Evolutionary conservation across 2,888 invertebrate genomes (phyloP).

Genomic region (Antheraea yamamai): DNA sequence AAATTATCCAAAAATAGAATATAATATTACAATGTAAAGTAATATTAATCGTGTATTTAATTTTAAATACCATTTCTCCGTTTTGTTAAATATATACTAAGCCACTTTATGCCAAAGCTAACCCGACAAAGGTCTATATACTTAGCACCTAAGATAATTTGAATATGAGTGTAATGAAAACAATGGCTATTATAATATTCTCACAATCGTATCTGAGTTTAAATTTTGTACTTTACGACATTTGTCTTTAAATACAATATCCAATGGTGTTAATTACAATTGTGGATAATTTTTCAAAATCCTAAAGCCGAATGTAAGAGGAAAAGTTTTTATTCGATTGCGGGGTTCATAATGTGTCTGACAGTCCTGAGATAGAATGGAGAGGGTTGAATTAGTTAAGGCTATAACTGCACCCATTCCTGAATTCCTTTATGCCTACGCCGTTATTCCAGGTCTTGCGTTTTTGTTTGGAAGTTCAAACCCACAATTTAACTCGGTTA

Average conservation of each 20-base stretch:
- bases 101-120: slow-evolving; percentile 9
- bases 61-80: slow-evolving; percentile 3
- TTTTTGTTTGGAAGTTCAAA: neutral
- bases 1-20: neutral
- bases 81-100: slow-evolving; percentile 2
- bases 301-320: no score
- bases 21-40: neutral
- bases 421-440: no score
- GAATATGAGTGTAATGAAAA: slow-evolving; percentile 7
- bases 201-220: neutral
- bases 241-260: neutral
- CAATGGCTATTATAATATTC: neutral
- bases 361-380: no score
- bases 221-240: neutral
- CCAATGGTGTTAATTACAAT: neutral
- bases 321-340: no score
- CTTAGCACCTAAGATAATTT: slow-evolving; percentile 14
- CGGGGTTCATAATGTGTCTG: no score
- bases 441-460: no score
- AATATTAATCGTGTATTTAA: neutral
- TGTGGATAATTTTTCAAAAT: neutral
- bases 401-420: no score
- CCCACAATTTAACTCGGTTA: neutral
- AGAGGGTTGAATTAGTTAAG: no score
- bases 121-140: neutral